Evolutionary conservation across 2,888 invertebrate species (phyloP).

Genomic region (Idaea biselata): DNA sequence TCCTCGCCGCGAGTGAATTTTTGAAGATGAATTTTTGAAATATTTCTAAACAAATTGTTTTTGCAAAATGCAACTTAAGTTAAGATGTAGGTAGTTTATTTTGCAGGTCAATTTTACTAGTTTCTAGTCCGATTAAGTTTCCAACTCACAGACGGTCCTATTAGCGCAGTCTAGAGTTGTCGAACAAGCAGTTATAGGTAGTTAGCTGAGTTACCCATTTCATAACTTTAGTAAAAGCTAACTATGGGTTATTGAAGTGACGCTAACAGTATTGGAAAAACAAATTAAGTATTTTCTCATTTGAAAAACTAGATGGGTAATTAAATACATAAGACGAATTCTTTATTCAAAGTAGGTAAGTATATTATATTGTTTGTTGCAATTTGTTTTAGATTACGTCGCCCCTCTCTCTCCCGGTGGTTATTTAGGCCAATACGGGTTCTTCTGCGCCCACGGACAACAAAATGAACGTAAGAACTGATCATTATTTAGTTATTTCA

Average conservation of each 20-base stretch:
- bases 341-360: too few relatives aligned
- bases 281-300: background rate
- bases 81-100: too few relatives aligned
- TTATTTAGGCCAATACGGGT: slow-evolving; percentile 19
- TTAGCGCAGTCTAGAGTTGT: background rate
- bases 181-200: background rate
- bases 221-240: background rate
- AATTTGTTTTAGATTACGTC: slow-evolving; percentile 44
- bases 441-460: slow-evolving; percentile 45
- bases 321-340: too few relatives aligned
- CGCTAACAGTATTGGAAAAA: background rate
- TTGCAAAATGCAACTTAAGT: too few relatives aligned
- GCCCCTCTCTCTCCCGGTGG: slow-evolving; percentile 22
- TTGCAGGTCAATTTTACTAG: background rate
- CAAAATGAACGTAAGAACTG: slow-evolving; percentile 33
- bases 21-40: too few relatives aligned
- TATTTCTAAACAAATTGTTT: too few relatives aligned
- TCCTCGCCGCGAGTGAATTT: too few relatives aligned
- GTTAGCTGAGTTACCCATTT: background rate
- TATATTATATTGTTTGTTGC: too few relatives aligned
- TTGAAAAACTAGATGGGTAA: too few relatives aligned
- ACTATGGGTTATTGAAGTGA: background rate
- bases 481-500: slow-evolving; percentile 16
- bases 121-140: background rate
- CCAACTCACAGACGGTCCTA: background rate